Evolutionary conservation across 2,113 vertebrate species (phyloP).

Genomic region (Fukomys damarensis): DNA sequence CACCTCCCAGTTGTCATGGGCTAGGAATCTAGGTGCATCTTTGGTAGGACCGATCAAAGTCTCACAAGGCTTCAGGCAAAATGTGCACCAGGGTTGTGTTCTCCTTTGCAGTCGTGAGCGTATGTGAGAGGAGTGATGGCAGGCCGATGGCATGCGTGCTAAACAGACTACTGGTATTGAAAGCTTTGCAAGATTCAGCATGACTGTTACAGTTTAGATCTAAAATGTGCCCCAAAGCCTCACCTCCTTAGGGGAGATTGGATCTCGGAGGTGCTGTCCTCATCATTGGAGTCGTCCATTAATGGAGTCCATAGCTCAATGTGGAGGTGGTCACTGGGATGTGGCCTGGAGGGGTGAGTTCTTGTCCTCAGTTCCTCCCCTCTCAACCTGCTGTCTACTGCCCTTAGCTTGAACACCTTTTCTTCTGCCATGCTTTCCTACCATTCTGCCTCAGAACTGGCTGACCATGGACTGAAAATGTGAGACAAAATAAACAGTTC

Average conservation of each 20-base stretch:
- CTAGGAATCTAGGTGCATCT: too few species aligned
- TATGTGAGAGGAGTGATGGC: not conserved
- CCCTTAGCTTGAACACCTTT: not conserved
- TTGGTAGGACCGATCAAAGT: not conserved
- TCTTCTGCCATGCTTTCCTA: not conserved
- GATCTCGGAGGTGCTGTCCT: not conserved
- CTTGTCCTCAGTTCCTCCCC: not conserved
- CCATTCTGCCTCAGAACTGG: not conserved
- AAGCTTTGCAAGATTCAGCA: not conserved
- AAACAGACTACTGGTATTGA: not conserved
- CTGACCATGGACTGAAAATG: not conserved
- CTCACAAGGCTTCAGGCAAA: rapidly evolving
- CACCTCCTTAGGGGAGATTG: not conserved
- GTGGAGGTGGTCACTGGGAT: not conserved
- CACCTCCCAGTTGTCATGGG: not conserved
- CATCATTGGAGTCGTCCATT: not conserved
- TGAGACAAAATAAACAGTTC: not conserved
- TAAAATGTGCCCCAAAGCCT: not conserved
- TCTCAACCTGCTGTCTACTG: not conserved
- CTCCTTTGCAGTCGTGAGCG: not conserved
- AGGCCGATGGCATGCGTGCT: not conserved
- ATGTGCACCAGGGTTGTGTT: not conserved
- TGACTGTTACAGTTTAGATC: not conserved
- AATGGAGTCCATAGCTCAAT: not conserved
- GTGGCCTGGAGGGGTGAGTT: not conserved